A percentile compares a stretch with the other conserved stretches of the same genome.
These are phyloP conservation scores for Macropis europaea DNA, from an alignment of 2,888 invertebrate genomes.

Conservation along the genomic window DNA sequence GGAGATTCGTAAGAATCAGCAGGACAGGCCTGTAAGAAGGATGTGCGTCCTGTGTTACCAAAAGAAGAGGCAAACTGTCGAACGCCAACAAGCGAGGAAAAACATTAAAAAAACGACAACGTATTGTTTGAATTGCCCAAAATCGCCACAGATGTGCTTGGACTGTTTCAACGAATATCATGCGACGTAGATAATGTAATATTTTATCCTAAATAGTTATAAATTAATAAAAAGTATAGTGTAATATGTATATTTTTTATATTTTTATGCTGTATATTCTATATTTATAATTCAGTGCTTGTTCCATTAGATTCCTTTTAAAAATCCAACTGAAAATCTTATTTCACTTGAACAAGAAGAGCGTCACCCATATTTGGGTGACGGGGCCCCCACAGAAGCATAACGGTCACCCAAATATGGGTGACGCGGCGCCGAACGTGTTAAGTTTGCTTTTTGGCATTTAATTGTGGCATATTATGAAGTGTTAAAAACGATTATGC, in stretches of 20 bases:
- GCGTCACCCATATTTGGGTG: too few relatives aligned
- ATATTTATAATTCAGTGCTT: slow-evolving; percentile 32
- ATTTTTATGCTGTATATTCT: slow-evolving; percentile 27
- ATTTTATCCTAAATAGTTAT: too few relatives aligned
- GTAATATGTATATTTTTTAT: slow-evolving; percentile 26
- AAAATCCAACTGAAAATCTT: too few relatives aligned
- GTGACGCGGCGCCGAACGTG: too few relatives aligned
- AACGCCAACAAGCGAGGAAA: slow-evolving; percentile 47
- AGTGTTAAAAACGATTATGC: too few relatives aligned
- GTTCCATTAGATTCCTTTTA: too few relatives aligned
- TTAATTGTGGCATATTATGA: too few relatives aligned
- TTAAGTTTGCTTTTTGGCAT: too few relatives aligned
- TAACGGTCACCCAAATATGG: too few relatives aligned
- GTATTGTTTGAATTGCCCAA: slow-evolving; percentile 39
- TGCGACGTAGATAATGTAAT: slow-evolving; percentile 23
- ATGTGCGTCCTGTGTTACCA: slow-evolving; percentile 50
- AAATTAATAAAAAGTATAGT: slow-evolving; percentile 37
- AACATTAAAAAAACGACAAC: slow-evolving; percentile 38
- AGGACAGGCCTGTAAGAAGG: slow-evolving; percentile 48
- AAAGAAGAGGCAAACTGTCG: slow-evolving; percentile 40
- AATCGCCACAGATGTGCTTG: slow-evolving; percentile 46
- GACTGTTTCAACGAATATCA: slow-evolving; percentile 34
- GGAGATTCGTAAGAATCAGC: slow-evolving; percentile 23
- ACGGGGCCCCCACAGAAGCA: too few relatives aligned
- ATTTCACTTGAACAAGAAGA: too few relatives aligned